Evolutionary conservation across 2,888 invertebrate species (phyloP), one percentile per base, ranked within the genome.

Genomic region (Eupsilia transversa): DNA sequence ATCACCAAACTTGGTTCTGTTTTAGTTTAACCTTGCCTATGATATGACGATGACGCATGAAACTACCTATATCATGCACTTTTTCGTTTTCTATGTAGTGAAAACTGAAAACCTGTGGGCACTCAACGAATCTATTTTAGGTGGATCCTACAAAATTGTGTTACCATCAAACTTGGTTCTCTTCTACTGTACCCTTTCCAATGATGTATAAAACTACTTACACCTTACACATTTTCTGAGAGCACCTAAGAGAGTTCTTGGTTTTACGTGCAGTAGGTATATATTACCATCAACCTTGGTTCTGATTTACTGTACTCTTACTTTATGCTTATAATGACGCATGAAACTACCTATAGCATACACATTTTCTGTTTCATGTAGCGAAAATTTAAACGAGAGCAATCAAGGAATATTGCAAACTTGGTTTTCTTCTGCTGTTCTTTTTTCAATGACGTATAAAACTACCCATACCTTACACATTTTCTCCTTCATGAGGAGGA

Each of bases 171-270:
- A 41, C 66, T 69, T 20, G 20, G 9, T 33, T n/a, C 2, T 41
- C 3, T 67, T 41, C 41, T 67, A 23, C 3, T 27, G 35, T 66
- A 41, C 1, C 41, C n/a, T 33, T 23, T 43, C 14, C 5, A n/a
- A 33, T 46, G 43, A 23, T 4, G 38, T 49, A n/a, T n/a, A n/a
- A n/a, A n/a, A n/a, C n/a, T n/a, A n/a, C n/a, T n/a, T n/a, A n/a
- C n/a, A n/a, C n/a, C n/a, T n/a, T 12, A 49, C 38, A 14, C 1
- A 77, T 33, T 52, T 73, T 76, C 61, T 54, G 1, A 66, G 30
- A 30, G n/a, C 27, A 65, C 35, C 52, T 56, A 43, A 5, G n/a
- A 35, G 12, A 38, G 38, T n/a, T 41, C 14, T 56, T 56, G 41
- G 30, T 33, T 17, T 35, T 41, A 56, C 33, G 23, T 56, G 27